A percentile compares a stretch with the other conserved stretches of the same genome.
phyloP scores from a whole-genome alignment of 2,888 invertebrate species.

The Drosophila algonquin region DNA sequence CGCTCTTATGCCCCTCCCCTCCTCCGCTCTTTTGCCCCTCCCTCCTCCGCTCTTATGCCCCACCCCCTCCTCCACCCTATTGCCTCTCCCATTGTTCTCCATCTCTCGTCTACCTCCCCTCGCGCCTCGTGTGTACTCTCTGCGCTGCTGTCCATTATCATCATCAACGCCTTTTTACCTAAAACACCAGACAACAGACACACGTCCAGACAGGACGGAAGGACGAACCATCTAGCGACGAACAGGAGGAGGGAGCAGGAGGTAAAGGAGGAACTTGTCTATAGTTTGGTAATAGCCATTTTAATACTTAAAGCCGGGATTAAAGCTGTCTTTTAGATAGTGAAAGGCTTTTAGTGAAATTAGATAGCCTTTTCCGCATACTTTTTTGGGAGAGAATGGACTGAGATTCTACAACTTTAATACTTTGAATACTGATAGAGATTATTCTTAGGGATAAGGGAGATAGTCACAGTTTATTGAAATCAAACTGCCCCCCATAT shows the following conservation, averaged over 20 bases:
- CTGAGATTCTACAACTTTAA: neutral
- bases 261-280: neutral
- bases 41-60: neutral
- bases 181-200: slow-evolving; percentile 36
- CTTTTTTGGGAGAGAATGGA: no score
- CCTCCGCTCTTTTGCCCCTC: neutral
- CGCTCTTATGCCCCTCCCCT: neutral
- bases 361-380: neutral
- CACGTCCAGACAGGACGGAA: slow-evolving; percentile 36
- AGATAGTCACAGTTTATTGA: neutral
- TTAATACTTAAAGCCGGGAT: neutral
- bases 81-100: slow-evolving; percentile 1
- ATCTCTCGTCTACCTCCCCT: neutral
- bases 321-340: neutral
- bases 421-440: neutral
- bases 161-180: slow-evolving; percentile 58
- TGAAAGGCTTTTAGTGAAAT: neutral
- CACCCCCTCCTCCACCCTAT: neutral
- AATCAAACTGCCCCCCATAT: neutral
- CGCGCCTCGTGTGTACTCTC: slow-evolving; percentile 14
- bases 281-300: neutral
- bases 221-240: neutral
- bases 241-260: neutral
- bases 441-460: neutral
- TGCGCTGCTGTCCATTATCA: slow-evolving; percentile 50